Percentiles rank a stretch among this genome's conserved stretches.
phyloP scores from a whole-genome alignment of 2,888 invertebrate genomes.

The Thumatha senex region DNA sequence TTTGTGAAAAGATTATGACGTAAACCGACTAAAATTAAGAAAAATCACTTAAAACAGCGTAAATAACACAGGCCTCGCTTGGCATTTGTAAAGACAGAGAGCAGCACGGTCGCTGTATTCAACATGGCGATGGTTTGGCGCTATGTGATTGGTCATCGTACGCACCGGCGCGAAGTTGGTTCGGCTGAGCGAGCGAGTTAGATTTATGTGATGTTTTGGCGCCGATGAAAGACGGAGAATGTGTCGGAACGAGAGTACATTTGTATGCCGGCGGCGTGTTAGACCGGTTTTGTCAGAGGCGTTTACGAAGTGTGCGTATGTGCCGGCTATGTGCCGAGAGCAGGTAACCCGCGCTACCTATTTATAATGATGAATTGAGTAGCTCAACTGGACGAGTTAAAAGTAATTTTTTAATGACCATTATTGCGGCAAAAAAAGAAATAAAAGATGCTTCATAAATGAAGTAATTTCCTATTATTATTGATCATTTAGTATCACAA shows the following conservation, averaged over 20 bases:
- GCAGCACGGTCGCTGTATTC: slow-evolving; percentile 64
- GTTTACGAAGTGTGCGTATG: slow-evolving; percentile 73
- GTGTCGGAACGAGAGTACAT: slow-evolving; percentile 72
- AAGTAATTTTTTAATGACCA: slow-evolving; percentile 46
- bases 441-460: background rate
- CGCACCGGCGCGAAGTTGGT: slow-evolving; percentile 70
- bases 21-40: slow-evolving; percentile 51
- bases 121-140: slow-evolving; percentile 77
- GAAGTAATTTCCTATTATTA: background rate
- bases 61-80: slow-evolving; percentile 61
- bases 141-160: slow-evolving; percentile 60
- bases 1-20: slow-evolving; percentile 39
- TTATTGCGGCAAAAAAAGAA: slow-evolving; percentile 58
- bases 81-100: slow-evolving; percentile 67
- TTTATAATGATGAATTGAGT: slow-evolving; percentile 68
- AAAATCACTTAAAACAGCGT: slow-evolving; percentile 68
- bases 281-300: slow-evolving; percentile 81
- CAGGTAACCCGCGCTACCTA: slow-evolving; percentile 69
- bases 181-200: slow-evolving; percentile 69
- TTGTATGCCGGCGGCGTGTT: slow-evolving; percentile 73
- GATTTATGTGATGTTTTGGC: slow-evolving; percentile 78
- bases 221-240: slow-evolving; percentile 78
- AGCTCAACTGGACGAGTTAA: slow-evolving; percentile 39
- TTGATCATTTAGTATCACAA: background rate
- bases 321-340: slow-evolving; percentile 72